Base-by-base conservation (phyloP, 30 jellyfish, hydroid and myxozoan species). In the Sanderia malayensis region DNA sequence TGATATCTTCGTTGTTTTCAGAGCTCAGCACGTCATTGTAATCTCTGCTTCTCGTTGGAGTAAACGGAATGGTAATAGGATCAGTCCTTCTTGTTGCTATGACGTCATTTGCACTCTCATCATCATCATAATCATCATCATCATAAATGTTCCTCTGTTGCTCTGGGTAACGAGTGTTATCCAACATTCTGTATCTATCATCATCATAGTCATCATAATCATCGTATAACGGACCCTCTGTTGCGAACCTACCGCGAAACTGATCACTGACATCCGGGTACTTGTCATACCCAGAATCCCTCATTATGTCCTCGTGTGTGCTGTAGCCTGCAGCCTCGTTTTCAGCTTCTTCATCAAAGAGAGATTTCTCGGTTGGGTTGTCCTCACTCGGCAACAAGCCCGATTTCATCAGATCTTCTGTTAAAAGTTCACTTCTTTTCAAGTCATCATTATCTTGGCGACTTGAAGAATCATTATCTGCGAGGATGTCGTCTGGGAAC, bases 121-220 rank as follows among this genome's bases (percentile, higher is more conserved):
- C 47, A 63, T 63, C 46, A 23, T 68, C 41, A 70, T 67, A 44
- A 46, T 60, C 80, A 29, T 60, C 41, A 15, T 76, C 80, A 52
- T 61, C 80, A 2, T 74, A 46, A 15, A 58, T 67, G 58, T 74
- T 74, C 26, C 69, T 60, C 33, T 70, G 77, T 3, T 74, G 58
- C 44, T 76, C 88, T 11, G 88, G 80, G 41, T 76, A 61, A 29
- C 69, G 73, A 1, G 63, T 61, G 15, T 76, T 75, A 30, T 76
- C 57, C 24, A 76, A 58, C 21, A 76, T 61, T 65, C 80, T 41
- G 70, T 76, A 57, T 26, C 88, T 27, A 13, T 33, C 58, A 32
- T 76, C 88, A 27, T 37, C 73, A 32, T 76, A 80, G 22, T 37
- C 73, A 20, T 58, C 64, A 28, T 62, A 58, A 76, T 60, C 45